phyloP scores from a whole-genome alignment of 2,888 invertebrate genomes.

The Drosophila falleni region DNA sequence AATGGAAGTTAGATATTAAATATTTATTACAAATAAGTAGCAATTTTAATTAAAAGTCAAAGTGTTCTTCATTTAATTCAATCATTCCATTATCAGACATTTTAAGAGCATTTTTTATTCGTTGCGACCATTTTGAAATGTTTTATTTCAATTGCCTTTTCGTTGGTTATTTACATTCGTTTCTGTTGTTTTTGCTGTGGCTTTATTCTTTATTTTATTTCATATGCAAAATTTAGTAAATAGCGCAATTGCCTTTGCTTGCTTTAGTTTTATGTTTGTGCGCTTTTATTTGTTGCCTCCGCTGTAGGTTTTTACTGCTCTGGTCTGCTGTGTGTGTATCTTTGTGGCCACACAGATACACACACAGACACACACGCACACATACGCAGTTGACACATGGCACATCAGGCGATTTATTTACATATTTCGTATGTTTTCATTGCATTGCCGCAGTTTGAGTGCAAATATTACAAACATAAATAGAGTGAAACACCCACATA shows the following conservation, averaged over 20 bases:
- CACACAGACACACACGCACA: conserved; percentile 10
- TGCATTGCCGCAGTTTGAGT: conserved; percentile 77
- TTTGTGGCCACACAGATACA: conserved; percentile 48
- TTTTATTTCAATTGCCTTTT: conserved; percentile 36
- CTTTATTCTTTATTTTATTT: conserved; percentile 22
- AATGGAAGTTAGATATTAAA: background rate
- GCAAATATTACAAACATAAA: conserved; percentile 64
- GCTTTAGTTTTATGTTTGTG: conserved; percentile 74
- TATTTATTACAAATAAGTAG: background rate
- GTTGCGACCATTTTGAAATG: background rate
- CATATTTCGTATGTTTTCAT: conserved; percentile 75
- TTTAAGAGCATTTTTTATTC: conserved; percentile 30
- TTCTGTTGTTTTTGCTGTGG: conserved; percentile 13
- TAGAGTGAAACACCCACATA: conserved; percentile 8
- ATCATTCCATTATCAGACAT: background rate
- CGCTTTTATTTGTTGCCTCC: conserved; percentile 51
- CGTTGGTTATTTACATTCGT: conserved; percentile 31
- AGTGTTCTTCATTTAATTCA: background rate
- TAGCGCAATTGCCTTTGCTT: conserved; percentile 69
- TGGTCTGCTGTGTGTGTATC: conserved; percentile 44
- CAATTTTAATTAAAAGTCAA: too few species aligned
- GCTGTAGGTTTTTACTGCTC: conserved; percentile 57
- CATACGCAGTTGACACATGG: conserved; percentile 37
- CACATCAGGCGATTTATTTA: conserved; percentile 74
- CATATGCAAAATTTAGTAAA: conserved; percentile 78